Evolutionary conservation across 2,797 vertebrate genomes (phyloP), one percentile per base, ranked within the genome.

Genomic region (Leptatherina wallacei): DNA sequence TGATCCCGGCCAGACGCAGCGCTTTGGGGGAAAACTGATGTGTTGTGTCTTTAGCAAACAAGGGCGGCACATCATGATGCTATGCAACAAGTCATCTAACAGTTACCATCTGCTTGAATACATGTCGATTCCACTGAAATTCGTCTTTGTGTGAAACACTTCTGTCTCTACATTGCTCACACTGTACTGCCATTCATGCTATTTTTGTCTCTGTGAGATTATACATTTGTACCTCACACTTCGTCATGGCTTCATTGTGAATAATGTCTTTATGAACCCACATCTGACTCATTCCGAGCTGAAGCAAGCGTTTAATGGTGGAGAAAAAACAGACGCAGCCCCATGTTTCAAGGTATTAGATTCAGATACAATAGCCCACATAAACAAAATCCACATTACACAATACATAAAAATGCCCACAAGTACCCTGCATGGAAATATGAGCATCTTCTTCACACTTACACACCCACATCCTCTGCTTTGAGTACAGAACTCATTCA

Each of bases 51-150:
- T 9, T 11, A 36, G 61, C 32, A 75, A 47, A 68, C 32, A 69
- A 38, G 38, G 7, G 35, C 35, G 62, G 30, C 12, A 22, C 14
- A 24, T 51, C 13, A 1, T 51, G 49, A 32, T 24, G 32, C 83
- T 83, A 61, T 33, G 20, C 67, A 77, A 87, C 38, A 60, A 30
- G 32, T 6, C 33, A 0, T 67, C 18, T 71, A 88, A 82, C 65
- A 57, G 33, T 61, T 75, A 74, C 75, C 83, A 88, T 87, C 73
- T 87, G 83, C 66, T 10, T 33, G 55, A 47, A 14, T 56, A 59
- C 32, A 27, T 75, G 55, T 80, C 38, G 73, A 54, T 81, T 83
- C 69, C 67, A 56, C n/a, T 59, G 12, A 74, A 77, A 55, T 3
- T 61, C 59, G 42, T 59, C n/a, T n/a, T 27, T 29, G 18, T 33